Evolutionary conservation across 2,113 vertebrate genomes (phyloP), one percentile per base, ranked within the genome.

Genomic region (Indri indri): DNA sequence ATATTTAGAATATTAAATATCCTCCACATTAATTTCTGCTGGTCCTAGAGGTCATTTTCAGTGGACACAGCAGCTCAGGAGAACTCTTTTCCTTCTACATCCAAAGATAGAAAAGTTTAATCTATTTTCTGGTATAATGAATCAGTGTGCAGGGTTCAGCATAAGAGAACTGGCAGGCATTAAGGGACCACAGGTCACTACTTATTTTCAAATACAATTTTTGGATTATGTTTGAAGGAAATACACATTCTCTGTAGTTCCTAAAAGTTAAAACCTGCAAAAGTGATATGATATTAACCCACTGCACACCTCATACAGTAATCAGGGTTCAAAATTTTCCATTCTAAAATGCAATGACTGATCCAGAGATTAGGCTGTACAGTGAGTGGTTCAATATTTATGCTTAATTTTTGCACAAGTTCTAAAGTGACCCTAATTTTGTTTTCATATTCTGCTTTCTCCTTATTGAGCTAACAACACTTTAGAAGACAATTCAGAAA

Each of bases 401-500:
- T 50, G 76, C 20, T 90, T 59, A 59, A 65, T 45, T 25, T 80
- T 88, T 59, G 82, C 50, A 81, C n/a, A 40, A 61, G 80, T 82
- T 86, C 90, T 32, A 88, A 97, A 90, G 61, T 54, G 68, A 13
- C 52, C 86, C 70, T 88, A 50, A 76, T 90, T 91, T 90, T 93
- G 30, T 88, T 88, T 77, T 83, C 45, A 70, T 40, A 96, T 90
- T 95, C 10, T 71, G 80, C 54, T 82, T 92, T 80, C 89, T 94
- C 92, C 54, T 65, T 93, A 61, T 76, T 92, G 81, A 91, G 59
- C 6, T 9, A 95, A 98, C 13, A 93, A 96, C 85, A 85, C 61
- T 66, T 32, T 27, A 81, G 63, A 96, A 96, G 73, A 96, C 93
- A 93, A 96, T 92, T 76, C 47, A 45, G 40, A 94, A 96, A 96